These are phyloP conservation scores for Anableps anableps DNA, from an alignment of 2,797 vertebrate species.

Conservation along the genomic window DNA sequence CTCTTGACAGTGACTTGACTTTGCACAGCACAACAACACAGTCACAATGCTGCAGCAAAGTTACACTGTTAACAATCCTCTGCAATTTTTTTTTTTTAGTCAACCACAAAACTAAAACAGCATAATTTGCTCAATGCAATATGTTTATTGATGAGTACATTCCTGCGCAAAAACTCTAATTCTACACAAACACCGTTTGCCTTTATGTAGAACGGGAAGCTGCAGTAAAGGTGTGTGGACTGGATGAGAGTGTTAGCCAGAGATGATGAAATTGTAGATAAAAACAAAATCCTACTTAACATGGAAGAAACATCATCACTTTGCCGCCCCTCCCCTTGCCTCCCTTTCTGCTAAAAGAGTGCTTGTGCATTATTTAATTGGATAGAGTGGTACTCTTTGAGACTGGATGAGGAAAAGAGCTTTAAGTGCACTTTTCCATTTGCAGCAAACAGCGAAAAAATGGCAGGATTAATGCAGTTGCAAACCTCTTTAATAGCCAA, in stretches of 20 bases:
- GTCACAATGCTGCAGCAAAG: not conserved
- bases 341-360: conserved; percentile 16
- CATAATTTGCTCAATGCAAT: not conserved
- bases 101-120: not conserved
- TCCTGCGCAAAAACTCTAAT: not conserved
- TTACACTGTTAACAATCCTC: not conserved
- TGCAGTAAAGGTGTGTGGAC: not conserved
- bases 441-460: conserved; percentile 18
- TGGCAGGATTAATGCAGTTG: conserved; percentile 1
- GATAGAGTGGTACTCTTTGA: conserved; percentile 17
- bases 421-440: conserved; percentile 38
- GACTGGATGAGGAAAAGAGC: conserved; percentile 28
- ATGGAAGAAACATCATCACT: conserved; percentile 9
- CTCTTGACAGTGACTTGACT: not conserved
- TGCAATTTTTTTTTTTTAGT: not conserved
- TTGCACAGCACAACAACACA: not conserved
- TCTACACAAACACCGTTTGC: not conserved
- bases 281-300: conserved; percentile 3
- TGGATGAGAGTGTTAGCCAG: not conserved
- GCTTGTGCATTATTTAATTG: conserved; percentile 42
- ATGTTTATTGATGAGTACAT: not conserved
- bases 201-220: not conserved
- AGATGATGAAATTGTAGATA: not conserved
- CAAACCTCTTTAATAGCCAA: conserved; percentile 19
- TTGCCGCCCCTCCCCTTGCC: not conserved